Conservation (phyloP, 2,888 invertebrate species). For the Dorcus hopei region DNA sequence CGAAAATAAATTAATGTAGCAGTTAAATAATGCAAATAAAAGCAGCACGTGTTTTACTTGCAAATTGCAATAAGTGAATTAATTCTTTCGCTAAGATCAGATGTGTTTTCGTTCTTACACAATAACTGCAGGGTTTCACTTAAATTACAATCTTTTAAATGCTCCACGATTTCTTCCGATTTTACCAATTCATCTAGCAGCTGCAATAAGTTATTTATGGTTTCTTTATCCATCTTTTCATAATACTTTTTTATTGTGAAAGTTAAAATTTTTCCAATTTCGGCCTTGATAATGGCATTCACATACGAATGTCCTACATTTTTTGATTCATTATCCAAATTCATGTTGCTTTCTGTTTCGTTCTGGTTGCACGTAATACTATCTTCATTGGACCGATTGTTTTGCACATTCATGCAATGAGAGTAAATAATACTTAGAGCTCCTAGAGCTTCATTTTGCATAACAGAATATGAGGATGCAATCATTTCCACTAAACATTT, state of each 20-base stretch:
- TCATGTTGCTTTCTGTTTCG: neutral
- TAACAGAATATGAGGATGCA: slow-evolving; percentile 76
- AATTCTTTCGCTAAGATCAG: slow-evolving; percentile 16
- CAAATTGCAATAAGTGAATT: slow-evolving; percentile 1
- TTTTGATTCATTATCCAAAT: slow-evolving; percentile 6
- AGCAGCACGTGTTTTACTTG: neutral
- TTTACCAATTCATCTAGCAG: slow-evolving; percentile 38
- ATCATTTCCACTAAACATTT: slow-evolving; percentile 79
- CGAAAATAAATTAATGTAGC: too few species aligned
- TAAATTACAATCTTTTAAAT: slow-evolving; percentile 35
- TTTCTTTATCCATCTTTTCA: slow-evolving; percentile 42
- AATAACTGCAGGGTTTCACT: slow-evolving; percentile 27
- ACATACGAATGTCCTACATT: neutral
- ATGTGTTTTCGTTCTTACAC: slow-evolving; percentile 13
- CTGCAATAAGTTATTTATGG: slow-evolving; percentile 39
- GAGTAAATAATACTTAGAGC: slow-evolving; percentile 64
- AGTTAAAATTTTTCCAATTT: slow-evolving; percentile 41
- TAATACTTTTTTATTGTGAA: slow-evolving; percentile 41
- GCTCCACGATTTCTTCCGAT: slow-evolving; percentile 28
- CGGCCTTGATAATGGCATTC: slow-evolving; percentile 34
- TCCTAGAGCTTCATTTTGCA: slow-evolving; percentile 81
- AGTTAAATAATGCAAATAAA: too few species aligned
- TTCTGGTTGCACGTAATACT: neutral
- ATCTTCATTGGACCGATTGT: slow-evolving; percentile 3
- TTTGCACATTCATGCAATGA: slow-evolving; percentile 4